Conservation (phyloP, 2,797 vertebrate genomes). For the Rhinogobio ventralis region DNA sequence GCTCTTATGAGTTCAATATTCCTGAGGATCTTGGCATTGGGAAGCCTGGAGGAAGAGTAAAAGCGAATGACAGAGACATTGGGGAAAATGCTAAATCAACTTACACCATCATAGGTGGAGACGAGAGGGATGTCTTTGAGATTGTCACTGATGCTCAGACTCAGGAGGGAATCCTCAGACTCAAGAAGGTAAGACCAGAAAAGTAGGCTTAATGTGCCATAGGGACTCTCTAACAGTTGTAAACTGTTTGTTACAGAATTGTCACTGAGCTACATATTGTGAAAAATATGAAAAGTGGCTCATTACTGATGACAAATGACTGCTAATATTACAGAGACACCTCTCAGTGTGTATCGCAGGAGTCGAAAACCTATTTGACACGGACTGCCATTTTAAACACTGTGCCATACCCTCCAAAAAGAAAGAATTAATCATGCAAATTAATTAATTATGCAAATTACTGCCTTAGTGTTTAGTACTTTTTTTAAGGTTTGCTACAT, state of each 20-base stretch:
- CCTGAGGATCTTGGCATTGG: conserved; percentile 90
- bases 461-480: not conserved
- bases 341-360: conserved; percentile 29
- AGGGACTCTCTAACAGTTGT: conserved; percentile 39
- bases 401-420: conserved; percentile 24
- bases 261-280: conserved; percentile 15
- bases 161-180: conserved; percentile 92
- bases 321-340: conserved; percentile 37
- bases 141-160: conserved; percentile 88
- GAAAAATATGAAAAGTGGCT: conserved; percentile 46
- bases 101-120: conserved; percentile 93
- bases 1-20: conserved; percentile 94
- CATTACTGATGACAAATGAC: conserved; percentile 43
- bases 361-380: conserved; percentile 30
- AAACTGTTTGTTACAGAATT: conserved; percentile 43
- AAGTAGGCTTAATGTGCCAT: conserved; percentile 18
- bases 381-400: not conserved
- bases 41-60: conserved; percentile 90
- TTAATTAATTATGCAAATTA: conserved; percentile 31
- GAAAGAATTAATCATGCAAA: conserved; percentile 32
- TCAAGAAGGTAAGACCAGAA: conserved; percentile 86
- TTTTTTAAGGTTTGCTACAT: not conserved
- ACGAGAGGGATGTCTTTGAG: conserved; percentile 91
- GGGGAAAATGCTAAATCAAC: conserved; percentile 94
- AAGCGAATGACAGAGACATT: conserved; percentile 92